Base-by-base conservation (phyloP, 2,797 vertebrate species). In the Mormyrus hasselquistii region DNA sequence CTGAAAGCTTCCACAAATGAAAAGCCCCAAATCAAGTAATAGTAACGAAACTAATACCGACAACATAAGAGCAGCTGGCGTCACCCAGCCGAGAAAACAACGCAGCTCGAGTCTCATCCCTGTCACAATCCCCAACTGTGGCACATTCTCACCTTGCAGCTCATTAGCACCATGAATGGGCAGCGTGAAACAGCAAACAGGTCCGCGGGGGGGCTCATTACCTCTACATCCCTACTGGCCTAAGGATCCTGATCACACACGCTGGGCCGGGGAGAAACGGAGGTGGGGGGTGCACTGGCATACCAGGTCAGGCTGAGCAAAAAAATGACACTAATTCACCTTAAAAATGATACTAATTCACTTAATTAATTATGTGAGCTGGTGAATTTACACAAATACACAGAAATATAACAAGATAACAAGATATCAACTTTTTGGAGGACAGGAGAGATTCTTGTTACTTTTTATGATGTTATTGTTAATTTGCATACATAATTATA, bases 121-220 rank as follows among this genome's bases (percentile, higher is more conserved):
- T 34, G 52, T 19, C 52, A 22, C 25, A 7, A 41, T 38, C 47
- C 89, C 87, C 84, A 88, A 62, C 57, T 87, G 57, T 65, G 89
- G 91, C 85, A 92, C 88, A 91, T 91, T 89, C 50, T 84, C 65
- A 91, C 89, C 65, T 5, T 53, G 25, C 88, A 85, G 87, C 89
- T 93, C 90, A 94, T 94, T 94, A 93, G 92, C 93, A 59, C 50
- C 88, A 73, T 91, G 87, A 85, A 73, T 91, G 92, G 91, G 89
- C 90, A 55, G 86, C 50, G 76, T 76, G 90, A 85, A 88, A 91
- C 88, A 87, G 91, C 92, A 89, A 88, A 90, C 88, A 34, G 53
- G 86, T 89, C 91, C 16, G 83, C 47, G 62, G 90, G 90, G 90
- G 88, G 89, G n/a, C 84, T 91, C 55, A 92, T 90, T 92, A 90